These are phyloP conservation scores for Trachythela sp. DNA, from an alignment of 64 coral and sea anemone genomes.

Conservation along the genomic window DNA sequence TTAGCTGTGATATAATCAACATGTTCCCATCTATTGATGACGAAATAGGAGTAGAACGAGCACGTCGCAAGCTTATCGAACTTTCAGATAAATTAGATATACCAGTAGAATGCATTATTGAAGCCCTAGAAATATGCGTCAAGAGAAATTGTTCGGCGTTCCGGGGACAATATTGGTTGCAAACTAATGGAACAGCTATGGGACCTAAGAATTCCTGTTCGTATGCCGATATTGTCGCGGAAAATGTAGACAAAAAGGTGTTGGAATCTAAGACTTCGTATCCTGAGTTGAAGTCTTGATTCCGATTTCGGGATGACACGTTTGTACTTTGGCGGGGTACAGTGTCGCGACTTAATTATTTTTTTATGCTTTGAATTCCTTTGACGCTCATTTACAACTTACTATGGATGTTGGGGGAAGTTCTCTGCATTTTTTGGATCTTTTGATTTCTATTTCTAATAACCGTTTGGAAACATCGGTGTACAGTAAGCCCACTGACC, in stretches of 20 bases:
- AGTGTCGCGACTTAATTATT: background rate
- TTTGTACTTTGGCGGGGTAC: background rate
- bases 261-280: background rate
- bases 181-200: background rate
- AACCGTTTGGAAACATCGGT: background rate
- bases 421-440: background rate
- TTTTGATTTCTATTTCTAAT: slow-evolving; percentile 3
- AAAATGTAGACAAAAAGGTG: too few relatives aligned
- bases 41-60: background rate
- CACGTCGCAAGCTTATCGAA: background rate
- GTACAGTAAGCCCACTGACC: background rate
- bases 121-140: background rate
- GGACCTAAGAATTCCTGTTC: background rate
- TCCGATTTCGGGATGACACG: background rate
- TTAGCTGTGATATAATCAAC: background rate
- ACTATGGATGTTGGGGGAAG: background rate
- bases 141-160: background rate
- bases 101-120: slow-evolving; percentile 2
- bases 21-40: background rate
- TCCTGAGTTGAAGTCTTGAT: background rate
- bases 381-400: background rate
- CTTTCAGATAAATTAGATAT: background rate
- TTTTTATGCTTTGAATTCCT: slow-evolving; percentile 4
- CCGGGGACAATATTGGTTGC: background rate
- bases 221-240: too few relatives aligned